phyloP scores from a whole-genome alignment of 1,140 invertebrate genomes.

The Macrobrachium rosenbergii region DNA sequence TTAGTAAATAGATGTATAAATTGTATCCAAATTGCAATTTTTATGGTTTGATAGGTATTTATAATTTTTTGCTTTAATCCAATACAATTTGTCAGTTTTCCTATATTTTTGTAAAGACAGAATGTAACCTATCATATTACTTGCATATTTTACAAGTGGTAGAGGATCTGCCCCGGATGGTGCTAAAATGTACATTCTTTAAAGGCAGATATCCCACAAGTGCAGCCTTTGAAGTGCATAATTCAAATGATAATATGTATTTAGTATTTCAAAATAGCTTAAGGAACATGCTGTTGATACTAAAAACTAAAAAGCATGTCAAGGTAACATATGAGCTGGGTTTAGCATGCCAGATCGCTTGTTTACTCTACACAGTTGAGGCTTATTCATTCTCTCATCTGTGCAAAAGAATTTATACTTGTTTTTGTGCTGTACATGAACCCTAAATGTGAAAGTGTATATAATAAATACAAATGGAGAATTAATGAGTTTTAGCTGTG shows the following conservation, averaged over 20 bases:
- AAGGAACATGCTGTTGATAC: no score
- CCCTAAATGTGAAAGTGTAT: background rate
- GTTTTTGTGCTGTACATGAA: conserved; percentile 1
- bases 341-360: background rate
- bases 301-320: no score
- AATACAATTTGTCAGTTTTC: background rate
- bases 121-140: no score
- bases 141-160: background rate
- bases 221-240: background rate
- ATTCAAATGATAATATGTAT: background rate
- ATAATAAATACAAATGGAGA: conserved; percentile 9
- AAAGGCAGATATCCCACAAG: background rate
- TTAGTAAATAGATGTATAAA: no score
- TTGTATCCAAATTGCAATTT: no score
- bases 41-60: background rate
- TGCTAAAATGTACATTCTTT: conserved; percentile 27
- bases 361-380: background rate
- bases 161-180: conserved; percentile 25
- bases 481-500: conserved; percentile 4
- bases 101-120: background rate
- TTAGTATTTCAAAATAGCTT: no score
- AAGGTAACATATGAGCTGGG: background rate
- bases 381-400: background rate
- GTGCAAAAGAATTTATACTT: conserved; percentile 10
- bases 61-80: background rate